Evolutionary conservation across 2,797 vertebrate genomes (phyloP), one percentile per base, ranked within the genome.

Genomic region (Acipenser oxyrinchus): DNA sequence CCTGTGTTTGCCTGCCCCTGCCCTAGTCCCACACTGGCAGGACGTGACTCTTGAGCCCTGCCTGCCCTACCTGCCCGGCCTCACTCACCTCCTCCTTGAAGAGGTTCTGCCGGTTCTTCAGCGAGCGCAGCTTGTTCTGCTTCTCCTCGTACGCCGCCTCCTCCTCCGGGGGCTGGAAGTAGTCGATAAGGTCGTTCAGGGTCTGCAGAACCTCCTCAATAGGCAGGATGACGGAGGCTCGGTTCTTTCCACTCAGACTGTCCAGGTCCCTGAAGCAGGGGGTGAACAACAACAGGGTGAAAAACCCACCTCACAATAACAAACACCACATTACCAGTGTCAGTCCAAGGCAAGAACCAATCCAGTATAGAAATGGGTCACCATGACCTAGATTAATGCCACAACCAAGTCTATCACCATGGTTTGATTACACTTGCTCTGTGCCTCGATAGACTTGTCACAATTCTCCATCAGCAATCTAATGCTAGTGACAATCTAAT

Each of bases 71-170:
- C 37, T 37, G 37, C 37, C 37, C 37, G 5, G 37, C 15, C 12
- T 15, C 58, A 81, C 86, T 84, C 73, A 99, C 97, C 92, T 99
- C 97, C 78, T 99, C 94, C 80, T 99, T 98, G 82, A 99, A 99
- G 61, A 99, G 90, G 77, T 99, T 99, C 84, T 99, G 96, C 23
- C 97, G 91, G 79, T 99, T 98, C 83, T 96, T 97, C 70, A 99
- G 95, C 0, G 97, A 99, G 48, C 95, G 94, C 69, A 99, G 93
- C 68, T 96, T 96, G 79, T 88, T 97, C 81, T 99, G 97, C 75
- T 94, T 94, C 78, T 96, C 93, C 77, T 99, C 97, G 0, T 99
- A 95, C 77, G 91, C 92, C 80, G 99, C 85, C 73, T 94, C 91
- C 12, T 91, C 93, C 66, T 94, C 85, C 0, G 97, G 97, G 71